These are phyloP conservation scores for Hydractinia symbiolongicarpus DNA, from an alignment of 30 jellyfish, hydroid and myxozoan genomes.

Conservation along the genomic window DNA sequence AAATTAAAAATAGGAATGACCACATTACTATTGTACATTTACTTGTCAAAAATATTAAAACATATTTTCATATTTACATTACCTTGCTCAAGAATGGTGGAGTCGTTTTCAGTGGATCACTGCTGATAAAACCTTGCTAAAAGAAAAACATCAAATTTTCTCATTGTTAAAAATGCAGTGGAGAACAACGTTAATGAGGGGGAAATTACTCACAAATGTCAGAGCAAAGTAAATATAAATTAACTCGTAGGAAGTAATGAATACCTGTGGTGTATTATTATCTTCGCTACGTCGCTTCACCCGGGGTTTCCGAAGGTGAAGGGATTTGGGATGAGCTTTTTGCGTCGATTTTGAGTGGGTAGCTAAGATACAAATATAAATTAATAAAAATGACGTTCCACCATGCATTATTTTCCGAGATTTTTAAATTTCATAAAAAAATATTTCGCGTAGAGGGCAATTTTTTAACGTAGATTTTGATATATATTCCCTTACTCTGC, in stretches of 20 bases:
- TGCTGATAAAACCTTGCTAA: conserved; percentile 41
- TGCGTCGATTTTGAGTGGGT: background rate
- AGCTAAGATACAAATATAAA: background rate
- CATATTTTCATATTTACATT: background rate
- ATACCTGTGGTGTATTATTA: conserved; percentile 1
- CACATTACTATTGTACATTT: background rate
- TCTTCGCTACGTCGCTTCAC: conserved; percentile 57
- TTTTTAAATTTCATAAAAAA: too few relatives aligned
- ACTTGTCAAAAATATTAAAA: background rate
- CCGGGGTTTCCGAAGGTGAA: conserved; percentile 58
- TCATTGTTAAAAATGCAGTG: background rate
- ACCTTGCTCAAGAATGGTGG: conserved; percentile 29
- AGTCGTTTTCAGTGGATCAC: conserved; percentile 25
- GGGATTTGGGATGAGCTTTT: conserved; percentile 28
- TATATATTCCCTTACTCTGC: too few relatives aligned
- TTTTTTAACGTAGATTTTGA: too few relatives aligned
- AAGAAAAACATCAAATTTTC: background rate
- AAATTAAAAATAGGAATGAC: background rate
- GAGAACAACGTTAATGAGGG: too few relatives aligned
- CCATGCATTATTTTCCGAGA: too few relatives aligned
- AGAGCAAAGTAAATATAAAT: background rate
- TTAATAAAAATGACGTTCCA: too few relatives aligned
- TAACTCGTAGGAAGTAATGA: background rate
- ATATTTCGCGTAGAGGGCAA: too few relatives aligned
- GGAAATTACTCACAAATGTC: too few relatives aligned